Percentiles rank a stretch among this genome's conserved stretches.
phyloP scores from a whole-genome alignment of 2,113 vertebrate species.

The Arvicanthis niloticus region DNA sequence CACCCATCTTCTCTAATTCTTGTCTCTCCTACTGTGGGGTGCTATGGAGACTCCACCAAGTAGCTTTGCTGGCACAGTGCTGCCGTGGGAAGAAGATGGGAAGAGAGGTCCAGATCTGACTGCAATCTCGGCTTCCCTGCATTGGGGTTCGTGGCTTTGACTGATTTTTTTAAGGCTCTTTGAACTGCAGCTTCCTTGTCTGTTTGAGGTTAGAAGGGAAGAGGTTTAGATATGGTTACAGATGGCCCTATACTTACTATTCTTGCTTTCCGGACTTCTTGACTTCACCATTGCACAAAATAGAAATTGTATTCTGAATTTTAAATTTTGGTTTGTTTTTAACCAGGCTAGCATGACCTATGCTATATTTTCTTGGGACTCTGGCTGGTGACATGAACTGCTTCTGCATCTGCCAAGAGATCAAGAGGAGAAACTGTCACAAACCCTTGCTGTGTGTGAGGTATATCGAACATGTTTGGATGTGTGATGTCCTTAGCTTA shows the following conservation, averaged over 20 bases:
- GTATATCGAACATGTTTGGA: background rate
- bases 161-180: background rate
- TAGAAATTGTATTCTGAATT: background rate
- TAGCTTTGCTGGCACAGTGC: background rate
- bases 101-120: background rate
- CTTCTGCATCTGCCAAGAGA: background rate
- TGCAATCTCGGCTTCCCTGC: background rate
- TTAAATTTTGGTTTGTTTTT: background rate
- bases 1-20: background rate
- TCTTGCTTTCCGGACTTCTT: background rate
- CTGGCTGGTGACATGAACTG: background rate
- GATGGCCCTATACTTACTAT: background rate
- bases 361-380: background rate
- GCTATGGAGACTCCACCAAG: background rate
- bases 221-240: background rate
- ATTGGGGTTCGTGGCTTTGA: background rate
- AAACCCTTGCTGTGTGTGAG: background rate
- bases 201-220: background rate
- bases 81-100: fast-evolving
- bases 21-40: background rate
- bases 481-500: background rate
- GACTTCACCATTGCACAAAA: background rate
- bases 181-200: background rate
- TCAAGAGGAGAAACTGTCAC: background rate
- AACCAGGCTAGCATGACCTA: background rate